Base-by-base conservation (phyloP, 2,113 vertebrate species). In the Uria aalge region DNA sequence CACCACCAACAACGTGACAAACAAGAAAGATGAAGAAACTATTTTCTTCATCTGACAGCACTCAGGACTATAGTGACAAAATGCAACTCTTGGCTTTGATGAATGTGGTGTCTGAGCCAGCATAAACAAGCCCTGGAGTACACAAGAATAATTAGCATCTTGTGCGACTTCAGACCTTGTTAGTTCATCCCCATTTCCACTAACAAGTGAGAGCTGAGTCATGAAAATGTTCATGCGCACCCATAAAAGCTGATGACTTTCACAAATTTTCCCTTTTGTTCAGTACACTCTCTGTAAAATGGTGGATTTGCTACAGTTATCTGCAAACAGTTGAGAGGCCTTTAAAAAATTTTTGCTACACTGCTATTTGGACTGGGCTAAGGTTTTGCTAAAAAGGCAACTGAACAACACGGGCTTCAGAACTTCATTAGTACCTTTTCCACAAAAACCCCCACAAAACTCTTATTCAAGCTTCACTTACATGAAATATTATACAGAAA, bases 91-190 rank as follows among this genome's bases (percentile, higher is more conserved):
- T 90, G 53, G 82, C 85, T 95, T 86, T 76, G 68, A 89, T n/a
- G 67, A 79, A 95, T 80, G 55, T 21, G 15, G 50, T 75, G 69
- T 18, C 69, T 88, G 48, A 93, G 81, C 92, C 91, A 96, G 85
- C 38, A 94, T 43, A 94, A 95, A 95, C 81, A 94, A 96, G 66
- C 63, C 27, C 69, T 64, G 29, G 87, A 93, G 56, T 90, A 95
- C 91, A 94, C 66, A 83, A 76, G 87, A 94, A 71, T 93, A 97
- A 97, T 88, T 82, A 95, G 86, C 73, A 67, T 75, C 71, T 91
- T 89, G 53, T 82, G 55, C 3, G 15, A 96, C 67, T 80, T 88
- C 72, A 90, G 87, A 81, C 2, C 5, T 77, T 86, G 84, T 71
- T 40, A 87, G 68, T 91, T 77, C 64, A 92, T 59, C 16, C 47